A percentile compares a stretch with the other conserved stretches of the same genome.
Conservation (phyloP, 1,140 invertebrate species). For the Drosophila carrolli region DNA sequence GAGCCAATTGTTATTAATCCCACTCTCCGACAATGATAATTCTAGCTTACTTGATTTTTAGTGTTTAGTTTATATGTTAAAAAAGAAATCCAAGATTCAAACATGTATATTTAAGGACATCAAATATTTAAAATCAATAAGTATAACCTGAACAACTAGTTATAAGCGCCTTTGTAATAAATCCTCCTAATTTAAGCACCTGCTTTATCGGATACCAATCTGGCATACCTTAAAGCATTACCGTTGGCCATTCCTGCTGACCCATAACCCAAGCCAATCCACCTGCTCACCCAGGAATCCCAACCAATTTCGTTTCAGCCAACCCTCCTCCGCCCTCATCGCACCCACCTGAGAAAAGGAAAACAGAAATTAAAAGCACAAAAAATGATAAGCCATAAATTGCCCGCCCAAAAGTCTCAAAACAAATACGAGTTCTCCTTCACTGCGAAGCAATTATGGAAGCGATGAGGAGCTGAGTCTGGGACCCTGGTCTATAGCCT, state of each 20-base stretch:
- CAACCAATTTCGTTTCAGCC: background rate
- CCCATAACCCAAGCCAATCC: conserved; percentile 37
- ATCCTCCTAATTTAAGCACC: background rate
- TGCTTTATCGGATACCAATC: background rate
- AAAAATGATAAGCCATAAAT: conserved; percentile 71
- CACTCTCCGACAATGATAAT: background rate
- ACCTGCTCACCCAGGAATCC: conserved; percentile 23
- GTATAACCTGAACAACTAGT: background rate
- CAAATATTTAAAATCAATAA: background rate
- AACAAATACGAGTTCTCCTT: conserved; percentile 59
- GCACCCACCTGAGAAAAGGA: conserved; percentile 35
- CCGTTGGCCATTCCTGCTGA: conserved; percentile 23
- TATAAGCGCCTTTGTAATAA: background rate
- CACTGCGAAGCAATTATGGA: conserved; percentile 60
- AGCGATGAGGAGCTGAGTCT: conserved; percentile 34
- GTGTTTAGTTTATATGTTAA: too few species aligned
- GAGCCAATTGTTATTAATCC: background rate
- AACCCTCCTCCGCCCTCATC: conserved; percentile 4
- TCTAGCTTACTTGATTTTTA: background rate
- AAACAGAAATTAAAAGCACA: conserved; percentile 48
- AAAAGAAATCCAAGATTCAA: too few species aligned
- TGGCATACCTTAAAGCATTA: background rate
- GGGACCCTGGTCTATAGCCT: background rate
- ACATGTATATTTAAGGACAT: too few species aligned
- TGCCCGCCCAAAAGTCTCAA: conserved; percentile 45